Evolutionary conservation across 2,113 vertebrate genomes (phyloP).

Genomic region (Nycticebus coucang): DNA sequence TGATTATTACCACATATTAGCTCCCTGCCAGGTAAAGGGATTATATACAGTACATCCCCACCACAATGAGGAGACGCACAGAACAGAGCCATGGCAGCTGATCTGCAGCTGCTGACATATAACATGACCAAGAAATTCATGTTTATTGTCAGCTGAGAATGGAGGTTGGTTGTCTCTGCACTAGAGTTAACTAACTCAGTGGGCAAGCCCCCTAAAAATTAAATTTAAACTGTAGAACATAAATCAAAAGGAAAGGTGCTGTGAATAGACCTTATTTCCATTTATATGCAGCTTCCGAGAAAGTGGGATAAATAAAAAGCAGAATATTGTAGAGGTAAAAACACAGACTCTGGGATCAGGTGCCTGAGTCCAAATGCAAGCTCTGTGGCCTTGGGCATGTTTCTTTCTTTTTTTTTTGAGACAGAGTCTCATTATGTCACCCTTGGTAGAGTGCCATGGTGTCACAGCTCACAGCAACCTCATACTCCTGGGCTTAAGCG

Average conservation of each 20-base stretch:
- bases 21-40: background rate
- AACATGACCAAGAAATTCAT: background rate
- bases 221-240: background rate
- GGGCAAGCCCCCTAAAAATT: background rate
- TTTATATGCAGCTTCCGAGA: background rate
- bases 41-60: too few relatives aligned
- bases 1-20: background rate
- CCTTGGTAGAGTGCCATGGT: too few relatives aligned
- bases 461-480: too few relatives aligned
- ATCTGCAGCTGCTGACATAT: background rate
- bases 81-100: background rate
- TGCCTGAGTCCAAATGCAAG: background rate
- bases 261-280: background rate
- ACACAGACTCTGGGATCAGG: background rate
- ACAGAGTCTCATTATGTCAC: too few relatives aligned
- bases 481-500: too few relatives aligned
- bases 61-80: background rate
- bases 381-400: accelerated
- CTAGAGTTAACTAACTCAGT: background rate
- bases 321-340: background rate
- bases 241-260: background rate
- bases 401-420: background rate
- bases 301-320: background rate
- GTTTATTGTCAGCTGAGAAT: background rate
- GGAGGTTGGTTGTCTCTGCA: background rate